Evolutionary conservation across 2,888 invertebrate species (phyloP), one percentile per base, ranked within the genome.

Genomic region (Watsonalla binaria): DNA sequence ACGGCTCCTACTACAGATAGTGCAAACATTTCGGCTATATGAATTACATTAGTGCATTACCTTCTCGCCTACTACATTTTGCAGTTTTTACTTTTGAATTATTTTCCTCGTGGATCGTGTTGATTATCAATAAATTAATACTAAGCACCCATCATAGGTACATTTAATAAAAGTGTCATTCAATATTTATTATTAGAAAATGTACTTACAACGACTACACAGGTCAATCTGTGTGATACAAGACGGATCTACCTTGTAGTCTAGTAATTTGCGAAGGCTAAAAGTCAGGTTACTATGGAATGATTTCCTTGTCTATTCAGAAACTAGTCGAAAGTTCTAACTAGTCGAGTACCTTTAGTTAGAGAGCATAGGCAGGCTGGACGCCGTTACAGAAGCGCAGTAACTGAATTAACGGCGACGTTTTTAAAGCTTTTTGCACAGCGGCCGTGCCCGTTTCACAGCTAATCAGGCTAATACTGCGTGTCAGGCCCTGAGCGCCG

Each of bases 341-440:
- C n/a, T 15, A 14, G 59, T 70, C 60, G 64, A 65, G 63, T 65
- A 51, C 54, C 53, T 55, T 51, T 51, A 59, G 54, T 51, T 52
- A 57, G 55, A 60, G 60, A 57, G 67, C 72, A 74, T 76, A 72
- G 80, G 78, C 72, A 72, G 70, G 69, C 58, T 60, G 37, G 49
- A 49, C 65, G 61, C 58, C 65, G 62, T 63, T 65, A 64, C 66
- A 62, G 65, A 67, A 72, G 65, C 66, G 63, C 68, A 65, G 68
- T 86, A 88, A 89, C 79, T 80, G 74, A 85, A 83, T 89, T 88
- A 87, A 79, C 66, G 72, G 76, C 74, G 80, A 82, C 82, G 70
- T 84, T 87, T 87, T 87, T 86, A 88, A 84, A 86, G 87, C 86
- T 85, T 86, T 87, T 86, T 84, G 78, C 80, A 70, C 75, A 70